A percentile compares a stretch with the other conserved stretches of the same genome.
Conservation (phyloP, 1,140 invertebrate genomes). For the Drosophila kanapiae region DNA sequence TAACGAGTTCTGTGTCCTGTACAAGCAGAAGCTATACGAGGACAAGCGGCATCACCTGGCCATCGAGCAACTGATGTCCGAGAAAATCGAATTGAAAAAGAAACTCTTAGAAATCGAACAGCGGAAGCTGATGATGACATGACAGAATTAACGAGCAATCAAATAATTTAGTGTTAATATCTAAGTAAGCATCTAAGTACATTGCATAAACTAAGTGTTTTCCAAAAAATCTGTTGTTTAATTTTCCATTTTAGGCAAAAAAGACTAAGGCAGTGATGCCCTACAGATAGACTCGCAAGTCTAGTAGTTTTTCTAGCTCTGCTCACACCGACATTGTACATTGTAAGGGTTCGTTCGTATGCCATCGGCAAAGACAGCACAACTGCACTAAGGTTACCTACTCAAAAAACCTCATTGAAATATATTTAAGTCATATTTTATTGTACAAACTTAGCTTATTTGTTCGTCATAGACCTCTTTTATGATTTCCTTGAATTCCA, state of each 20-base stretch:
- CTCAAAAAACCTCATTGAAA: not conserved
- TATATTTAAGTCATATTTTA: constrained; percentile 5
- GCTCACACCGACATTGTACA: too few species aligned
- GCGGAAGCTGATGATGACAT: constrained; percentile 59
- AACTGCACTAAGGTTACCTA: too few species aligned
- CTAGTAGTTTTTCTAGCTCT: too few species aligned
- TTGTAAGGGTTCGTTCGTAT: too few species aligned
- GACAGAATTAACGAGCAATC: not conserved
- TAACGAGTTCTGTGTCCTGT: constrained; percentile 61
- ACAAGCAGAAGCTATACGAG: constrained; percentile 65
- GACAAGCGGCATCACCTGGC: constrained; percentile 62
- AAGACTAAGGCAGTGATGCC: too few species aligned
- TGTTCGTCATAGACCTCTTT: constrained; percentile 27
- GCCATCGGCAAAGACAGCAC: too few species aligned
- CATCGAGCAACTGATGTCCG: constrained; percentile 64
- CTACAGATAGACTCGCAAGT: too few species aligned
- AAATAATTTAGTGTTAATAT: constrained; percentile 7
- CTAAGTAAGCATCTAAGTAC: not conserved
- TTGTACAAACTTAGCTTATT: constrained; percentile 17
- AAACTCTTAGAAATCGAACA: constrained; percentile 71
- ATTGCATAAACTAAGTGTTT: constrained; percentile 15
- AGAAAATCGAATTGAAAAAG: constrained; percentile 67
- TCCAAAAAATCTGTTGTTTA: constrained; percentile 9
- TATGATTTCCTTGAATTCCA: constrained; percentile 50
- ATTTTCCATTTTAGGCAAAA: not conserved